A percentile compares a stretch with the other conserved stretches of the same genome.
phyloP scores from a whole-genome alignment of 2,888 invertebrate species.

The Peribatodes rhomboidaria region DNA sequence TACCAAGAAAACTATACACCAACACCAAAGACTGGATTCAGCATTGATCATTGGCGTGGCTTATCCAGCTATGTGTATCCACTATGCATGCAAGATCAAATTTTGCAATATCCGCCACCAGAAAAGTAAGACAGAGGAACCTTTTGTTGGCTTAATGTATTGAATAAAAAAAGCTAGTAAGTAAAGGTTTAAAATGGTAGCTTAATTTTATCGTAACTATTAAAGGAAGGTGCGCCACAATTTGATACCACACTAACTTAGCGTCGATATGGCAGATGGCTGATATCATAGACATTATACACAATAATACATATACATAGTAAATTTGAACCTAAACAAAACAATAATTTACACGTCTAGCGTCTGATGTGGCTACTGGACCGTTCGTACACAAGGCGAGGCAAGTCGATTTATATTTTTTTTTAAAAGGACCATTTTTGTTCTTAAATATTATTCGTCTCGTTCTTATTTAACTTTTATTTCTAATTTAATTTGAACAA shows the following conservation, averaged over 20 bases:
- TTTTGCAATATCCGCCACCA: background rate
- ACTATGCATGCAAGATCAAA: background rate
- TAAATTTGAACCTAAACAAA: background rate
- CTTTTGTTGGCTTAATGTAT: background rate
- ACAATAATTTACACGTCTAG: background rate
- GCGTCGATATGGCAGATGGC: constrained; percentile 60
- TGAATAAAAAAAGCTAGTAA: background rate
- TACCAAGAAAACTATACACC: too few species aligned
- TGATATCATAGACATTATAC: constrained; percentile 35
- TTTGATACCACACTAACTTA: constrained; percentile 72
- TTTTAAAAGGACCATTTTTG: too few species aligned
- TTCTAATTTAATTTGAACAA: background rate
- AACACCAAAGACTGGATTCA: too few species aligned
- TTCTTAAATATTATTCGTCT: too few species aligned
- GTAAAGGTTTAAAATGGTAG: background rate
- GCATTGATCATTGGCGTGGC: background rate
- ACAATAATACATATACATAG: constrained; percentile 17
- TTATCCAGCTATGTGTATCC: background rate
- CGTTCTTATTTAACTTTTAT: too few species aligned
- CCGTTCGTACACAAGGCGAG: background rate
- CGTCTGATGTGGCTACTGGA: background rate
- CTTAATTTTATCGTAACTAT: background rate
- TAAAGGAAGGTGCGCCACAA: constrained; percentile 47
- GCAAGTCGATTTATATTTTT: background rate
- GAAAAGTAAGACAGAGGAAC: background rate